Base-by-base conservation (phyloP, 1,140 invertebrate genomes). In the Dreissena rostriformis region DNA sequence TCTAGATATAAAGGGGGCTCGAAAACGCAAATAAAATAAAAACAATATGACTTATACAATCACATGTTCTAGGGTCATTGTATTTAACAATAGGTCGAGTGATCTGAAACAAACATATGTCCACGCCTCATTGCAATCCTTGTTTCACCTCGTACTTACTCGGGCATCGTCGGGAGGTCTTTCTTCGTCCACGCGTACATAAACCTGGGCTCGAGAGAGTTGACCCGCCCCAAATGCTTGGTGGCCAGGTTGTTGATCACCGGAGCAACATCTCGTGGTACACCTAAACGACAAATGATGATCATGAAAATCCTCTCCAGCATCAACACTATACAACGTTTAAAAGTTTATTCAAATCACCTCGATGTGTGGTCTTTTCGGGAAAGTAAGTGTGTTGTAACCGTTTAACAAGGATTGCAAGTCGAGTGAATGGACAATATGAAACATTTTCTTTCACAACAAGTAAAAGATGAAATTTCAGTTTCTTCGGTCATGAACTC, bases 141-240 rank as follows among this genome's bases (percentile, higher is more conserved):
- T 22, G 14, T 0, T 1, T 24, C 0, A 67, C 14, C 19, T 14
- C 19, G 19, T 26, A 85, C 87, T 87, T 79, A 90, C 89, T 53
- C 51, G 28, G 67, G 82, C 67, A 78, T 57, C 39, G 87, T 61
- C 12, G 88, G 86, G n/a, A 84, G 74, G n/a, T 87, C 87, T n/a
- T 78, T 74, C 53, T 89, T 88, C 11, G 78, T 85, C 89, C 89
- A 90, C 24, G 87, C 87, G 75, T 90, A 90, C 89, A 90, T 90
- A 72, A 90, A 88, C 29, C 88, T 81, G 14, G 86, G 85, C 77
- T 89, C 86, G 26, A 86, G 72, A 15, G 79, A 87, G 11, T 84
- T 79, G 6, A 90, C 57, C 14, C 76, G 82, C 0, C 88, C 89
- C 19, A 76, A 57, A 65, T 86, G 82, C 73, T 90, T 90, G 22